These are phyloP conservation scores for Diarsia brunnea DNA, from an alignment of 2,888 invertebrate genomes.

Conservation along the genomic window DNA sequence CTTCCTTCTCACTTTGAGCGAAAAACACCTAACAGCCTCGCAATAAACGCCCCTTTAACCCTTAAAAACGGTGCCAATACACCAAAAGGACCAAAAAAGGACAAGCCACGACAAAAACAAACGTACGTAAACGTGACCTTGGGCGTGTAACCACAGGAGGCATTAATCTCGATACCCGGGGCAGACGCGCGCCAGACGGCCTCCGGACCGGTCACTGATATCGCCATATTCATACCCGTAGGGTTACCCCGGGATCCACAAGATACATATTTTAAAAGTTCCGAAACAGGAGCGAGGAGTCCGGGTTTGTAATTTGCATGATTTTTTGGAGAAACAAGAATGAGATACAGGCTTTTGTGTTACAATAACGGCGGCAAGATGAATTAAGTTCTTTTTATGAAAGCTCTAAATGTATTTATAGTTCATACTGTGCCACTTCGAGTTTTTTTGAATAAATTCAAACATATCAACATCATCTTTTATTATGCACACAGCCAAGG, in stretches of 20 bases:
- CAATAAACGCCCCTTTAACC: slow-evolving; percentile 29
- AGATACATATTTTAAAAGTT: slow-evolving; percentile 56
- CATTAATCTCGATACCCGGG: slow-evolving; percentile 68
- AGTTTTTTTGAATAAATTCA: not conserved
- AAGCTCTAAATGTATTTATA: not conserved
- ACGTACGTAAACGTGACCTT: slow-evolving; percentile 69
- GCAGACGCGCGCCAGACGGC: slow-evolving; percentile 70
- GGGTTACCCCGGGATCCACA: slow-evolving; percentile 53
- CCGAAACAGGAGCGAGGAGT: not conserved
- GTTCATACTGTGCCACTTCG: not conserved
- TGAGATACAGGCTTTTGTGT: not conserved
- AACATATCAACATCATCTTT: not conserved
- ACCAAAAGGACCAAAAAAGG: slow-evolving; percentile 52
- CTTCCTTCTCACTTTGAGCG: not conserved
- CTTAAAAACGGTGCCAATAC: slow-evolving; percentile 39
- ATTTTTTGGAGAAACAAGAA: slow-evolving; percentile 3
- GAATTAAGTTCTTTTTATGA: not conserved
- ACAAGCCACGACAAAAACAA: slow-evolving; percentile 60
- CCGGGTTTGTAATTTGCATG: slow-evolving; percentile 26
- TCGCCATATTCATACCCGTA: slow-evolving; percentile 67
- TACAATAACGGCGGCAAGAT: too few relatives aligned
- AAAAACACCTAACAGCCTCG: not conserved
- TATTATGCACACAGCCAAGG: too few relatives aligned
- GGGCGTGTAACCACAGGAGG: slow-evolving; percentile 68
- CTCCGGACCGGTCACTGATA: slow-evolving; percentile 70